A percentile compares a stretch with the other conserved stretches of the same genome.
phyloP scores from a whole-genome alignment of 2,888 invertebrate species.

The Leptogaster cylindrica region DNA sequence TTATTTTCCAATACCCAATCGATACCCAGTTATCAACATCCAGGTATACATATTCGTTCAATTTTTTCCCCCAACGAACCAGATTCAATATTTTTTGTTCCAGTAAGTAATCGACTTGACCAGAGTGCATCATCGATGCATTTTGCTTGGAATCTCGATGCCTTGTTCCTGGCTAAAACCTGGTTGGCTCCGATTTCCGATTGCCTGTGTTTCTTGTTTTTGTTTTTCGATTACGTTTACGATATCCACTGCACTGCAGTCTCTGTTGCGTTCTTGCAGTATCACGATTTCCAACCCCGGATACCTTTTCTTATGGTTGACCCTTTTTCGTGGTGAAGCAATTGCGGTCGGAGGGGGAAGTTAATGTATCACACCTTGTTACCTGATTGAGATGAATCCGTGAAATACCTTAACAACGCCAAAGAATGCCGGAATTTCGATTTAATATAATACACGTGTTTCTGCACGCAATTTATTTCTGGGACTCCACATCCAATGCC shows the following conservation, averaged over 20 bases:
- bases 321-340: background rate
- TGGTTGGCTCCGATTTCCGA: too few species aligned
- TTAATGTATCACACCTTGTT: conserved; percentile 33
- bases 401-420: background rate
- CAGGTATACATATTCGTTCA: background rate
- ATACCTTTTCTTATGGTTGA: too few species aligned
- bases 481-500: too few species aligned
- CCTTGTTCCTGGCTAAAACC: too few species aligned
- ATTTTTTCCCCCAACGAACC: background rate
- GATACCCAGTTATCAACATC: conserved; percentile 4
- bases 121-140: conserved; percentile 4
- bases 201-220: too few species aligned
- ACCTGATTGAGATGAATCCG: background rate
- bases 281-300: too few species aligned
- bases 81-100: conserved; percentile 6
- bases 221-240: too few species aligned
- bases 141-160: conserved; percentile 9
- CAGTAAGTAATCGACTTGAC: conserved; percentile 3
- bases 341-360: conserved; percentile 2
- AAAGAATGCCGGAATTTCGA: too few species aligned
- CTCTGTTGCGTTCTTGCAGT: background rate
- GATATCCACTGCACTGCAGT: too few species aligned
- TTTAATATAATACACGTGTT: too few species aligned
- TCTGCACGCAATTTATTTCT: too few species aligned
- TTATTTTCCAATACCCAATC: conserved; percentile 25